These are phyloP conservation scores for Regulus satrapa DNA, from an alignment of 2,113 vertebrate species.

Conservation along the genomic window DNA sequence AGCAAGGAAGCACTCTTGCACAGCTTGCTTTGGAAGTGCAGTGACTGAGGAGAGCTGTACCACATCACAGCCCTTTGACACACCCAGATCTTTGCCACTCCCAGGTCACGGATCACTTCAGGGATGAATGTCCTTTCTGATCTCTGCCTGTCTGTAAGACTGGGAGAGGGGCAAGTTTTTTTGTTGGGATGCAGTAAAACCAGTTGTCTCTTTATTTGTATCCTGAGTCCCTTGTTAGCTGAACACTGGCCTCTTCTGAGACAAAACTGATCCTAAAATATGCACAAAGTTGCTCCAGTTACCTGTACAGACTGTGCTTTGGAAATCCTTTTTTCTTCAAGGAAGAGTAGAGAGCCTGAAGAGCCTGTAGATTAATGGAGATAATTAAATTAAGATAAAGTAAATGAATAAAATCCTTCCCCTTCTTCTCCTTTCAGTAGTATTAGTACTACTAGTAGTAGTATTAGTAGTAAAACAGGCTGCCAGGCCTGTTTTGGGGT, in stretches of 20 bases:
- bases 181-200: background rate
- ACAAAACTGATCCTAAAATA: background rate
- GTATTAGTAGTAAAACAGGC: too few species aligned
- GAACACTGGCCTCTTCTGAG: background rate
- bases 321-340: background rate
- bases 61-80: background rate
- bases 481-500: background rate
- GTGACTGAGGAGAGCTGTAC: background rate
- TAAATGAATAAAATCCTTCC: background rate
- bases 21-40: background rate
- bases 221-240: background rate
- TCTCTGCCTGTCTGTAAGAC: background rate
- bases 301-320: background rate
- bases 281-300: background rate
- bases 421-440: background rate
- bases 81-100: background rate
- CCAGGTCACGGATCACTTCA: background rate
- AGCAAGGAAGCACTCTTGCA: background rate
- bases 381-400: background rate
- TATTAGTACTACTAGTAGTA: too few species aligned
- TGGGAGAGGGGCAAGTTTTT: background rate
- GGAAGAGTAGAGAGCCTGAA: background rate
- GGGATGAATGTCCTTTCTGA: background rate
- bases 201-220: background rate
- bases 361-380: background rate